Base-by-base conservation (phyloP, 2,888 invertebrate genomes). In the Rugalucina vietnamica region DNA sequence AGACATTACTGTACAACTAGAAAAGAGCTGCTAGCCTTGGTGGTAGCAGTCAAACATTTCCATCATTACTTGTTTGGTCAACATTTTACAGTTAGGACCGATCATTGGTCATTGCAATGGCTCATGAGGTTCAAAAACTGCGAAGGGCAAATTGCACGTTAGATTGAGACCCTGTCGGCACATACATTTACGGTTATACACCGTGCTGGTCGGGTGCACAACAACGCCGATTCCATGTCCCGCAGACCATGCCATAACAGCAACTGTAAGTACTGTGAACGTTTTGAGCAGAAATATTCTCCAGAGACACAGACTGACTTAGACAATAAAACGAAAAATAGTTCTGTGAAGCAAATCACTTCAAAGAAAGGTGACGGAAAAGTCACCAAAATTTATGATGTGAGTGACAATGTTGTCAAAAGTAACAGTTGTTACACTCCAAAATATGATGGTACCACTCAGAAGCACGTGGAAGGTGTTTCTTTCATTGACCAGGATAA, bases 401-500 rank as follows among this genome's bases (percentile, higher is more conserved):
- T n/a, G n/a, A n/a, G n/a, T n/a, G n/a, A n/a, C n/a, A n/a, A n/a
- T n/a, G n/a, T n/a, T n/a, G n/a, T n/a, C n/a, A n/a, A n/a, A n/a
- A n/a, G n/a, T n/a, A n/a, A n/a, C n/a, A n/a, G n/a, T n/a, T n/a
- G n/a, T n/a, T n/a, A n/a, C n/a, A n/a, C n/a, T n/a, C n/a, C n/a
- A n/a, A n/a, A n/a, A n/a, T n/a, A n/a, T 54, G 54, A 54, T 54
- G 54, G 54, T 54, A 54, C 54, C 54, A 54, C n/a, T 24, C 54
- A 12, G n/a, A 54, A 54, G n/a, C 54, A 54, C 54, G n/a, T 54
- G n/a, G 4, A 54, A 21, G n/a, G 54, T 54, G 54, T 54, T 54
- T 54, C 54, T 18, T 18, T 43, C 18, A 21, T 12, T 21, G 60
- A 60, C 29, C 60, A 60, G 60, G 60, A 60, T 29, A 60, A 4